A percentile compares a stretch with the other conserved stretches of the same genome.
Evolutionary conservation across 2,113 vertebrate genomes (phyloP).

Genomic region (Athene noctua): DNA sequence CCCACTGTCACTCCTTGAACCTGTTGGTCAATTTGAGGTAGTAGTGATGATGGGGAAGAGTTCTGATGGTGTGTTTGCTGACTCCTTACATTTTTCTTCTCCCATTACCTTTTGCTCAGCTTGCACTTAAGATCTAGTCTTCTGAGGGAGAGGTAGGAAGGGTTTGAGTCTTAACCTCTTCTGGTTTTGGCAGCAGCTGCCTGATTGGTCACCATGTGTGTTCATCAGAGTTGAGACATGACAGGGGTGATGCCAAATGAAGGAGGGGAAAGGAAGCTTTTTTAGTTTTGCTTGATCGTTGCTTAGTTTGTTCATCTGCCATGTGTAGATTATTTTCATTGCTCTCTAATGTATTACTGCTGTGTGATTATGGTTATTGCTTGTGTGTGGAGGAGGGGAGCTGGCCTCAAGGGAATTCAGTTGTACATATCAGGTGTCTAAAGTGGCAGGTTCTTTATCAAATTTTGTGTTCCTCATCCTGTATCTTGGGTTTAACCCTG

Average conservation of each 20-base stretch:
- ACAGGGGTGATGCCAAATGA: neutral
- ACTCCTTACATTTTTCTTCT: neutral
- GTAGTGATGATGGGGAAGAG: rapidly evolving
- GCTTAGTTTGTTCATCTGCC: neutral
- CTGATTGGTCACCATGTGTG: neutral
- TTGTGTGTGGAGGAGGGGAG: neutral
- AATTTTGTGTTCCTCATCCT: neutral
- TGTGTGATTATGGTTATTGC: neutral
- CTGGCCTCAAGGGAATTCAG: neutral
- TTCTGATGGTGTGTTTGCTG: neutral
- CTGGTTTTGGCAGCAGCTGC: neutral
- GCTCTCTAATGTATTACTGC: slow-evolving; percentile 21
- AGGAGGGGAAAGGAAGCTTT: neutral
- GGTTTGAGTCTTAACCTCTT: neutral
- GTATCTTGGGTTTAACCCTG: neutral
- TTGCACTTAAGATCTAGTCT: neutral
- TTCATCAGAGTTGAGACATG: rapidly evolving
- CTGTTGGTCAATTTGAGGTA: neutral
- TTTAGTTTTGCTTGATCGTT: neutral
- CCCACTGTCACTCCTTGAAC: neutral
- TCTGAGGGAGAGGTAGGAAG: neutral
- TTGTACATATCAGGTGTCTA: neutral
- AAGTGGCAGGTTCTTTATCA: neutral
- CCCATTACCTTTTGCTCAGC: neutral
- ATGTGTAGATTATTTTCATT: neutral